These are phyloP conservation scores for Saturnia japonica DNA, from an alignment of 2,888 invertebrate genomes.

Conservation along the genomic window DNA sequence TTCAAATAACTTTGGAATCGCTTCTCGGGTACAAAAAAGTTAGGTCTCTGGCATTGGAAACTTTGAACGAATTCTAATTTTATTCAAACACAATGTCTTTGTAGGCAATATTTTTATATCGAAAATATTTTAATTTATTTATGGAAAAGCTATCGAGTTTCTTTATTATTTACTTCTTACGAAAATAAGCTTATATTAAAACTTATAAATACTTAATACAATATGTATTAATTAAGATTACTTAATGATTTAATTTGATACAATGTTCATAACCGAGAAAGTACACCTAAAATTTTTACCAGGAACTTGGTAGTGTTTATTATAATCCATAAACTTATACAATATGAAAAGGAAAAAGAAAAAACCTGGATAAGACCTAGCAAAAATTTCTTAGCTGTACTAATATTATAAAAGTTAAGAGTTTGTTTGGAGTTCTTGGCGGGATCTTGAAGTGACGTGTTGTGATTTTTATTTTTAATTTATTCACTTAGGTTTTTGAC, in stretches of 20 bases:
- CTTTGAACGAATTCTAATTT: slow-evolving; percentile 27
- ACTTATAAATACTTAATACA: background rate
- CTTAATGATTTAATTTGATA: background rate
- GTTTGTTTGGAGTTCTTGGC: no score
- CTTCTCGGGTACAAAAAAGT: slow-evolving; percentile 18
- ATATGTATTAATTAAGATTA: background rate
- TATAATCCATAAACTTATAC: no score
- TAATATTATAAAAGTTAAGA: no score
- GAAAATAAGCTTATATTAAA: background rate
- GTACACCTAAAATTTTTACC: no score
- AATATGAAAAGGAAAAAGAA: no score
- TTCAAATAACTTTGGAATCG: slow-evolving; percentile 22
- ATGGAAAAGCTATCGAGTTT: background rate
- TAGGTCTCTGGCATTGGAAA: slow-evolving; percentile 18
- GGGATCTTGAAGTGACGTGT: no score
- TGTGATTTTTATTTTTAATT: no score
- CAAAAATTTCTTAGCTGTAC: no score
- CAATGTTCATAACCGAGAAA: no score
- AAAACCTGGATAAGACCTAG: no score
- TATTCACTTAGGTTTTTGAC: no score
- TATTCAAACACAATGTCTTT: slow-evolving; percentile 23
- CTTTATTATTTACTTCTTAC: background rate
- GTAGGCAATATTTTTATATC: background rate
- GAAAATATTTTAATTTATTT: background rate
- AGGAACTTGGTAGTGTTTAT: no score